These are phyloP conservation scores for Acromyrmex charruanus DNA, from an alignment of 1,140 invertebrate species.

Conservation along the genomic window DNA sequence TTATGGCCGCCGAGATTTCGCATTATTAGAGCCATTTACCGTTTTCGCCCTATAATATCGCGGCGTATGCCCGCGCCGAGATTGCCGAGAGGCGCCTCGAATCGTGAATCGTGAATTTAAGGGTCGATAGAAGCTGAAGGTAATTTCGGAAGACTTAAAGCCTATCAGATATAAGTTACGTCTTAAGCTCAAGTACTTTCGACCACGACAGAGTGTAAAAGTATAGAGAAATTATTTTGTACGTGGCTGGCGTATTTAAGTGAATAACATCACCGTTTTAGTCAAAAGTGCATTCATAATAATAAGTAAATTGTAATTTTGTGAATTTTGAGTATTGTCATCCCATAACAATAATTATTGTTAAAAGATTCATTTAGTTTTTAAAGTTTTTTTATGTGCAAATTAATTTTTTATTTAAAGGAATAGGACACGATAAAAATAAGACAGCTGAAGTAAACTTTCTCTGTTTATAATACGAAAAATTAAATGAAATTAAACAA, in stretches of 20 bases:
- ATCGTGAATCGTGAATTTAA: slow-evolving; percentile 70
- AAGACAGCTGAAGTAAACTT: not conserved
- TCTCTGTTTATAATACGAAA: not conserved
- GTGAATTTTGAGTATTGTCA: not conserved
- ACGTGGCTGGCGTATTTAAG: not conserved
- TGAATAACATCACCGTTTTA: not conserved
- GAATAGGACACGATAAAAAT: not conserved
- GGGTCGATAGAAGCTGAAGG: slow-evolving; percentile 50
- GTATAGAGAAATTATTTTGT: slow-evolving; percentile 18
- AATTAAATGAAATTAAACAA: not conserved
- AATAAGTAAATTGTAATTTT: not conserved
- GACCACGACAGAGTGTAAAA: slow-evolving; percentile 55
- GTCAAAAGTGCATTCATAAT: not conserved
- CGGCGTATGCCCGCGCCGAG: slow-evolving; percentile 57
- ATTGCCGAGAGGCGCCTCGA: slow-evolving; percentile 60
- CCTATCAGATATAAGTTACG: slow-evolving; percentile 63
- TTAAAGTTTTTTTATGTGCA: too few relatives aligned
- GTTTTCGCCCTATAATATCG: slow-evolving; percentile 82
- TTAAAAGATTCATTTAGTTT: not conserved
- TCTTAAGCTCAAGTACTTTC: slow-evolving; percentile 58
- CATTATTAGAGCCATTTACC: slow-evolving; percentile 85
- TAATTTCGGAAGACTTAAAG: slow-evolving; percentile 63
- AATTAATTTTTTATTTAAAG: not conserved
- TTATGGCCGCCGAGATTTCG: slow-evolving; percentile 84
- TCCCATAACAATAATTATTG: not conserved